Evolutionary conservation across 2,888 invertebrate genomes (phyloP).

Genomic region (Apocheima hispidaria): DNA sequence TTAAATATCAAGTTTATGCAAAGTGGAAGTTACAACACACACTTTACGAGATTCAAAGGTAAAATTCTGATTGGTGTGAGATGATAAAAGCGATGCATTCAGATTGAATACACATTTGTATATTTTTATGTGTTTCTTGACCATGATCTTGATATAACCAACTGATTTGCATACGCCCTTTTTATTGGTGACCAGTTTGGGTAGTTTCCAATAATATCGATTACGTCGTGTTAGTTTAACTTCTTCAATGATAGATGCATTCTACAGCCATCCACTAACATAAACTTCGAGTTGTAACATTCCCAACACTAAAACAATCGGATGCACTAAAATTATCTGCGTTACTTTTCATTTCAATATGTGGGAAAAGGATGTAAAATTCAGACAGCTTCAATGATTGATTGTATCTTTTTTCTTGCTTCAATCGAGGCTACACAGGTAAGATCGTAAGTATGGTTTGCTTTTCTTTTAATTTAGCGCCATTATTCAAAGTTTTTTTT

Average conservation of each 20-base stretch:
- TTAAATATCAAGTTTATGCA: slow-evolving; percentile 46
- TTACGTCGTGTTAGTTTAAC: slow-evolving; percentile 26
- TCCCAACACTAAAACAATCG: not conserved
- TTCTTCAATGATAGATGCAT: slow-evolving; percentile 20
- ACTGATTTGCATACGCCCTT: slow-evolving; percentile 41
- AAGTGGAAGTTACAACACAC: slow-evolving; percentile 48
- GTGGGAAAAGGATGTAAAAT: not conserved
- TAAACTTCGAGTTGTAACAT: not conserved
- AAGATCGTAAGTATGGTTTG: slow-evolving; percentile 58
- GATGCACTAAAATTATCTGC: not conserved
- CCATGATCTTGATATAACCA: slow-evolving; percentile 47
- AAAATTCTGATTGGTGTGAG: slow-evolving; percentile 35
- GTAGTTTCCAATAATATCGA: slow-evolving; percentile 33
- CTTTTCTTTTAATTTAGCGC: slow-evolving; percentile 68
- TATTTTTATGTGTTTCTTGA: slow-evolving; percentile 37
- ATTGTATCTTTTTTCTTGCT: slow-evolving; percentile 27
- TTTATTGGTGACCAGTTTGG: slow-evolving; percentile 36
- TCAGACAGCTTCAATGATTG: not conserved
- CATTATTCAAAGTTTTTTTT: slow-evolving; percentile 66
- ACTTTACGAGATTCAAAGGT: slow-evolving; percentile 40
- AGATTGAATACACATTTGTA: slow-evolving; percentile 37
- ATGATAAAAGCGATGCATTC: slow-evolving; percentile 39
- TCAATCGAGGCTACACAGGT: slow-evolving; percentile 50
- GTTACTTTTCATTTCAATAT: not conserved
- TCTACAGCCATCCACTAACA: not conserved